Base-by-base conservation (phyloP, 1,140 invertebrate species). In the Psilanteris sp. region DNA sequence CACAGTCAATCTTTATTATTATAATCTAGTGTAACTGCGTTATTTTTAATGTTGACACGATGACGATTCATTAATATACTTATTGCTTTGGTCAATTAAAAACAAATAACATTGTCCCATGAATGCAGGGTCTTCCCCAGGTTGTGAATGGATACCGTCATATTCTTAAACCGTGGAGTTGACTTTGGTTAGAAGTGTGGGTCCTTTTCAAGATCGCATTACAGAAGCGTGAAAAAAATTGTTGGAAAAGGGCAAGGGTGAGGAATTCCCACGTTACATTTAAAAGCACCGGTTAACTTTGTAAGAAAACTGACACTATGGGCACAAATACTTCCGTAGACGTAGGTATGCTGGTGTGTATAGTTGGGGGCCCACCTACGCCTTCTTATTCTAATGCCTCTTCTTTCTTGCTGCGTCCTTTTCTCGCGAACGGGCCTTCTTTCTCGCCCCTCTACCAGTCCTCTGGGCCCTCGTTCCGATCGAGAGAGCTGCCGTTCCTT, bases 401-500 rank as follows among this genome's bases (percentile, higher is more conserved):
- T 61, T 74, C 61, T 54, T 43, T 36, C 27, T 10, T 44, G 2
- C 16, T 34, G 10, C 48, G 52, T 76, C 73, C 52, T 76, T 55
- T 27, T 70, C 59, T 31, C 16, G 36, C 22, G 52, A 36, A 70
- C 73, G 59, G 46, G 54, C 62, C 75, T 55, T 41, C 70, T 70
- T 57, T 66, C 48, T 54, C 27, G 15, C 48, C 32, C 57, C 67
- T 31, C 59, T 36, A 41, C 20, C 6, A 24, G 16, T 13, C 9
- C n/a, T 44, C 37, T 22, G 57, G 68, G 52, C 73, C 66, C 61
- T 76, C 44, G 64, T 68, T 70, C 66, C 62, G 50, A 50, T 57
- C 71, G 67, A 66, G 67, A 78, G 78, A 77, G 67, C 55, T 55
- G 72, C 72, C 79, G 68, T 72, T 72, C 61, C 50, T 73, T 64